Percentiles rank a stretch among this genome's conserved stretches.
Evolutionary conservation across 2,113 vertebrate genomes (phyloP).

Genomic region (Eidolon helvum): DNA sequence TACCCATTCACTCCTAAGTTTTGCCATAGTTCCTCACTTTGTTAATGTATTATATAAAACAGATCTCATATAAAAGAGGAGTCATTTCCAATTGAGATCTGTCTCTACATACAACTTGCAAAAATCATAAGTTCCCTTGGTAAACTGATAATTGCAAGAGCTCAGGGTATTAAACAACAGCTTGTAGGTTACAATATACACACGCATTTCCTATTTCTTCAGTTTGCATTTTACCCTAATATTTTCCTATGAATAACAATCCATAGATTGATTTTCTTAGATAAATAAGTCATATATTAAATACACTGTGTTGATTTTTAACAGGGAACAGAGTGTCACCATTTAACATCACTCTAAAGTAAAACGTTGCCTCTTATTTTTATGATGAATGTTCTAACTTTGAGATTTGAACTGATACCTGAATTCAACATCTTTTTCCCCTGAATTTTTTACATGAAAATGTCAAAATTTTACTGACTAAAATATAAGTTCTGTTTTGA

Average conservation of each 20-base stretch:
- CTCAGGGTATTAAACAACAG: background rate
- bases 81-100: background rate
- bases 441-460: background rate
- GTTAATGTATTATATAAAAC: background rate
- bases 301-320: background rate
- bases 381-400: background rate
- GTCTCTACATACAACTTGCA: background rate
- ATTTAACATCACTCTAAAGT: background rate
- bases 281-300: background rate
- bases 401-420: constrained; percentile 9
- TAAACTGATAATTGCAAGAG: background rate
- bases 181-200: background rate
- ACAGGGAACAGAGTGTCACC: background rate
- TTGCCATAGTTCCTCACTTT: background rate
- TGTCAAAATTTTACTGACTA: background rate
- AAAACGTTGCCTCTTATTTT: background rate
- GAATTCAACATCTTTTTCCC: background rate
- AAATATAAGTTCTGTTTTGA: background rate
- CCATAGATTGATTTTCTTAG: background rate
- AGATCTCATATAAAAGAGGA: background rate
- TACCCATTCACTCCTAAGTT: background rate
- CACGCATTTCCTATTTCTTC: background rate
- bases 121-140: background rate
- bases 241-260: background rate
- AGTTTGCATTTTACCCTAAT: background rate